phyloP scores from a whole-genome alignment of 2,113 vertebrate species.

The Hystrix cristata region DNA sequence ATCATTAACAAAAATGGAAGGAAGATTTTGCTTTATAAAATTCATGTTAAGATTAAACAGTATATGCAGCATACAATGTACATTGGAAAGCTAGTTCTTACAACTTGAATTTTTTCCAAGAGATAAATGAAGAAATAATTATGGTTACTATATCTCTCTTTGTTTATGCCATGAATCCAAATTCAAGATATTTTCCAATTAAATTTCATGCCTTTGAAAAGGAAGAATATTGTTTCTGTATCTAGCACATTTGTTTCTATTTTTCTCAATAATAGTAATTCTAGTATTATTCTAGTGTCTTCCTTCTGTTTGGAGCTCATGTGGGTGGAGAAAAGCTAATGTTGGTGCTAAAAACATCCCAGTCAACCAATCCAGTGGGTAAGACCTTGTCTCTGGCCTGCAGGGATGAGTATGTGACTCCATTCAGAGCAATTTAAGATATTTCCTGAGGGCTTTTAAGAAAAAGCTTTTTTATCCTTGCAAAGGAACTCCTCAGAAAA shows the following conservation, averaged over 20 bases:
- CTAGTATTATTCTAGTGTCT: not conserved
- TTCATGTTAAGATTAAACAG: not conserved
- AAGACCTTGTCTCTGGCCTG: not conserved
- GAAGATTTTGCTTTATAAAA: not conserved
- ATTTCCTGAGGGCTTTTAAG: not conserved
- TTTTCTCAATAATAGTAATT: not conserved
- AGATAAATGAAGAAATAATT: not conserved
- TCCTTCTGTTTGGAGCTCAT: not conserved
- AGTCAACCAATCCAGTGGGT: not conserved
- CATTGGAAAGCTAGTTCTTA: not conserved
- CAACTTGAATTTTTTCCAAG: slow-evolving; percentile 15
- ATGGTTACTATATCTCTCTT: not conserved
- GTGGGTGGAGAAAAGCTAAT: not conserved
- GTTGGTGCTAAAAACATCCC: not conserved
- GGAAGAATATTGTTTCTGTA: not conserved
- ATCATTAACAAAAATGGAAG: not conserved
- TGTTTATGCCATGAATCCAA: not conserved
- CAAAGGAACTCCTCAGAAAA: not conserved
- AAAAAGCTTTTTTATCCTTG: not conserved
- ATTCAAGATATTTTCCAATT: not conserved
- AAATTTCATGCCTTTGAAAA: not conserved
- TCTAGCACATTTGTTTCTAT: not conserved
- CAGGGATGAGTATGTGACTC: not conserved
- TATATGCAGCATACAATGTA: not conserved
- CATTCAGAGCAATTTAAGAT: not conserved